Percentiles rank a stretch among this genome's conserved stretches.
phyloP scores from a whole-genome alignment of 2,113 vertebrate species.

The Melanerpes aurifrons region DNA sequence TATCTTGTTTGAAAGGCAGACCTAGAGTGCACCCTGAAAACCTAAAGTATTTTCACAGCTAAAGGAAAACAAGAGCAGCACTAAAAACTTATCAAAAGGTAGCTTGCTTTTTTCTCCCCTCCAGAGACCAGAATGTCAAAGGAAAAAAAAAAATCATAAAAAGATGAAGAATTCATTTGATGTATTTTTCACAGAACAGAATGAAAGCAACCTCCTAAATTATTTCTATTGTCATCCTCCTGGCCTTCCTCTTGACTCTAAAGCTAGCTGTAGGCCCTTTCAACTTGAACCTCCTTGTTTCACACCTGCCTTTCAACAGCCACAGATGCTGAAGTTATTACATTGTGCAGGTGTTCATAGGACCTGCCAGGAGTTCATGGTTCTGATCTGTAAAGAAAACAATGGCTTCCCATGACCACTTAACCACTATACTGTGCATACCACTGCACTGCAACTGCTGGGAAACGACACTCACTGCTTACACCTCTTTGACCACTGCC shows the following conservation, averaged over 20 bases:
- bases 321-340: conserved; percentile 29
- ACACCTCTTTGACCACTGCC: background rate
- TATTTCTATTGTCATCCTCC: background rate
- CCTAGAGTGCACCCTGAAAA: background rate
- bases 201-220: background rate
- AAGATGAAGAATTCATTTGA: background rate
- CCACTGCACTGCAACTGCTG: background rate
- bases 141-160: background rate
- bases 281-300: background rate
- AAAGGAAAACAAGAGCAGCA: background rate
- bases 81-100: background rate
- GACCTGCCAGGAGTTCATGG: conserved; percentile 12
- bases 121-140: background rate
- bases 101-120: rapidly evolving
- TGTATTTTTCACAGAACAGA: background rate
- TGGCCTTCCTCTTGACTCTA: background rate
- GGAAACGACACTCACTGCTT: conserved; percentile 10
- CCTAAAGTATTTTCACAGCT: background rate
- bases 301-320: conserved; percentile 12
- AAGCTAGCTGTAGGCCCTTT: background rate
- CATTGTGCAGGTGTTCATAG: background rate
- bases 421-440: background rate
- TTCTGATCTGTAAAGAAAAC: conserved; percentile 49
- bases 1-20: background rate
- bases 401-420: conserved; percentile 29